Evolutionary conservation across 53 echinoderm and acorn worm species (phyloP).

Genomic region (Echinometra lucunter): DNA sequence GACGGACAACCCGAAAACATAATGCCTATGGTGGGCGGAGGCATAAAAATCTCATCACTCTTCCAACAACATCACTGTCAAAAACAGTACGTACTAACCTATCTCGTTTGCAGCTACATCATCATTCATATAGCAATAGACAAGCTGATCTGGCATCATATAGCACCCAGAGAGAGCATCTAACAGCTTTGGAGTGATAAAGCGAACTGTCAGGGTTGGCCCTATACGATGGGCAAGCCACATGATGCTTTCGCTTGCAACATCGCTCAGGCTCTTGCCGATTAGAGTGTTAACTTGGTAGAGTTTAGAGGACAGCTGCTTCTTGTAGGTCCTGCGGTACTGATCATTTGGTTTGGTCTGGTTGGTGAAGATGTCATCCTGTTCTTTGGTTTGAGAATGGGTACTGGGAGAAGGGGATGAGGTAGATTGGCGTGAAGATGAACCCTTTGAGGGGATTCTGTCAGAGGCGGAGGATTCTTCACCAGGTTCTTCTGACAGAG

Average conservation of each 20-base stretch:
- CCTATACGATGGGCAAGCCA: constrained; percentile 92
- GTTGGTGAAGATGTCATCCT: constrained; percentile 30
- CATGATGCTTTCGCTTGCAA: constrained; percentile 83
- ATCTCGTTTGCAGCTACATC: constrained; percentile 80
- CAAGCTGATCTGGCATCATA: constrained; percentile 73
- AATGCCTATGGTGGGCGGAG: too few species aligned
- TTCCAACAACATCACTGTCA: neutral
- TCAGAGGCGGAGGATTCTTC: constrained; percentile 42
- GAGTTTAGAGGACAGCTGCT: constrained; percentile 65
- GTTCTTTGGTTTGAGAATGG: constrained; percentile 48
- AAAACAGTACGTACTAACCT: constrained; percentile 9
- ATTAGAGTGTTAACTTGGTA: constrained; percentile 60
- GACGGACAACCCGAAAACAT: too few species aligned
- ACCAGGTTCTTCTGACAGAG: constrained; percentile 37
- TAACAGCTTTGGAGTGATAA: constrained; percentile 80
- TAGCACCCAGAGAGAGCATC: constrained; percentile 83
- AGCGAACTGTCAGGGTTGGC: constrained; percentile 82
- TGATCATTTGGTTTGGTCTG: neutral
- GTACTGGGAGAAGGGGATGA: constrained; percentile 3
- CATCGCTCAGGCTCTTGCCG: constrained; percentile 74
- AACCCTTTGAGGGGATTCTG: neutral
- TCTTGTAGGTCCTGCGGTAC: constrained; percentile 57
- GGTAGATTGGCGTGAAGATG: constrained; percentile 1
- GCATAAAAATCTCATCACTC: neutral
- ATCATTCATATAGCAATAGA: constrained; percentile 76